A percentile compares a stretch with the other conserved stretches of the same genome.
Conservation (phyloP, 2,797 vertebrate species). For the Tympanoctomys barrerae region DNA sequence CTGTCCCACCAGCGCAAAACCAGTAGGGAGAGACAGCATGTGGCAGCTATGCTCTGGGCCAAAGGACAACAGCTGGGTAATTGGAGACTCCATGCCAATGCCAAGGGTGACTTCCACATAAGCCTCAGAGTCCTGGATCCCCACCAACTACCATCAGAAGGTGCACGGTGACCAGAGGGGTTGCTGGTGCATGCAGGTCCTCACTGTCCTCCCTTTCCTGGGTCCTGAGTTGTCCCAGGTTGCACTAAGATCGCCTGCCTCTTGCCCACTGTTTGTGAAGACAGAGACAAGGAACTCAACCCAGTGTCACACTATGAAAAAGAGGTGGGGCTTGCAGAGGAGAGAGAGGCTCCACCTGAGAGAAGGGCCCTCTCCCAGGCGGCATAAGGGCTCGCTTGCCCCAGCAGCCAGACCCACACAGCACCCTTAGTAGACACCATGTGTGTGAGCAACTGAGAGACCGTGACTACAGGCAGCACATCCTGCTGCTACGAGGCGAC, state of each 20-base stretch:
- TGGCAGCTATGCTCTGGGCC: neutral
- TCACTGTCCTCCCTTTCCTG: neutral
- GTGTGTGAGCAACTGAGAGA: neutral
- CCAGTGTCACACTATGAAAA: neutral
- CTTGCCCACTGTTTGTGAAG: neutral
- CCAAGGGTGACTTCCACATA: neutral
- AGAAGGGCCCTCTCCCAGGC: neutral
- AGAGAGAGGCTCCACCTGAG: neutral
- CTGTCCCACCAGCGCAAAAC: neutral
- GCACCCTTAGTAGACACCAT: neutral
- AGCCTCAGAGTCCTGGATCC: neutral
- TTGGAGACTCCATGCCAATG: neutral
- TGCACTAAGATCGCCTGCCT: neutral
- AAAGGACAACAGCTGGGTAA: neutral
- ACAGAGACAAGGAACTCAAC: neutral
- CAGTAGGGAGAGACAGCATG: neutral
- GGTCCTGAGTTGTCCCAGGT: neutral
- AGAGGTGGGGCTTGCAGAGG: neutral
- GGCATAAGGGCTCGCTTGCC: neutral
- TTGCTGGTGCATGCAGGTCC: neutral
- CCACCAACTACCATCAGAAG: neutral
- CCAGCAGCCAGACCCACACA: neutral
- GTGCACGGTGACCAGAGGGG: neutral
- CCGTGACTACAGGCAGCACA: neutral
- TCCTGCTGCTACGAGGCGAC: neutral